Conservation (phyloP, 2,113 vertebrate genomes). For the Piprites chloris region DNA sequence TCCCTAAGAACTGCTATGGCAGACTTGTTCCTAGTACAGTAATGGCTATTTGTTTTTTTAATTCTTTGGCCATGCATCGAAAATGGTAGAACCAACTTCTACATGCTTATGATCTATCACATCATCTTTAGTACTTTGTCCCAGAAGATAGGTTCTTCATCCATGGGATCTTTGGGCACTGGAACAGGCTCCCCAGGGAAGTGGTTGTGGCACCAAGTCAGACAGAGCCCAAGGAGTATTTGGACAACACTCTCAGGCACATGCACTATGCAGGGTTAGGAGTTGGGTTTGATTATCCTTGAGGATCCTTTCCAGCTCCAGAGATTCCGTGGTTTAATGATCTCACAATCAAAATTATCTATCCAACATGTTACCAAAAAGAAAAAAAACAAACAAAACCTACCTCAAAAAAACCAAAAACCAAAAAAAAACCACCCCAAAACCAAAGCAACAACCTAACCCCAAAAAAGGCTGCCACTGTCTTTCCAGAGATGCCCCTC, state of each 20-base stretch:
- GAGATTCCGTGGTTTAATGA: background rate
- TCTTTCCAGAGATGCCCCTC: background rate
- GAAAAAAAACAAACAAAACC: background rate
- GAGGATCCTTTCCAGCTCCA: background rate
- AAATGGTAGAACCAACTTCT: background rate
- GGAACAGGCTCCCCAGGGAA: background rate
- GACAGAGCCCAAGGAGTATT: background rate
- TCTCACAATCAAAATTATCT: background rate
- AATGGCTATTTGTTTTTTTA: background rate
- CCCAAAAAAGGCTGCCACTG: background rate
- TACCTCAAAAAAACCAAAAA: background rate
- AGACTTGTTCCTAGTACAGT: background rate
- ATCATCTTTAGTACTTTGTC: background rate
- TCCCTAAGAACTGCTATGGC: background rate
- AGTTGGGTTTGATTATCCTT: background rate
- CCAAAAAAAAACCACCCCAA: no score
- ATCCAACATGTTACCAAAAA: background rate
- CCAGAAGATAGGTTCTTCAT: background rate
- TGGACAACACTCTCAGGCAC: rapidly evolving
- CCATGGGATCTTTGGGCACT: background rate
- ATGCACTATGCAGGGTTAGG: background rate
- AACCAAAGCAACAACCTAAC: rapidly evolving
- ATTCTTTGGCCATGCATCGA: background rate
- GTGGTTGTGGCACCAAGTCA: background rate
- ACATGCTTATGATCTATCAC: background rate